These are phyloP conservation scores for Pituophis catenifer DNA, from an alignment of 2,113 vertebrate species.

Conservation along the genomic window DNA sequence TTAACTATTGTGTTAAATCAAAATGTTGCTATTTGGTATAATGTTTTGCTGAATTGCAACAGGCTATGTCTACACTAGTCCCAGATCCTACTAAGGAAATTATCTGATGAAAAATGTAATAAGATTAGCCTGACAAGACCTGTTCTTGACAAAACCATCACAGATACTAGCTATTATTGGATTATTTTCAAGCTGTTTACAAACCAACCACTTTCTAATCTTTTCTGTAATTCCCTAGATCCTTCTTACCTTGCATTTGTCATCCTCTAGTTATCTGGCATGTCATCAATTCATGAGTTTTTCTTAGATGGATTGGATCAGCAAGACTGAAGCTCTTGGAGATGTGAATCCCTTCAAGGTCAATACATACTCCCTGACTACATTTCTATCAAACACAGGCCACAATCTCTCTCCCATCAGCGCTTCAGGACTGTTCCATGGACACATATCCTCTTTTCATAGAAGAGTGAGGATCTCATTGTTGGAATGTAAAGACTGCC, in stretches of 20 bases:
- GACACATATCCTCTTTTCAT: not conserved
- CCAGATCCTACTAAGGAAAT: not conserved
- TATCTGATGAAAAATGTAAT: not conserved
- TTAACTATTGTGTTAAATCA: not conserved
- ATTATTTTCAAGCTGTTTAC: not conserved
- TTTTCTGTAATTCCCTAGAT: not conserved
- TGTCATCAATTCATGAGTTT: not conserved
- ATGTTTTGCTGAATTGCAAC: not conserved
- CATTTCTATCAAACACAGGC: not conserved
- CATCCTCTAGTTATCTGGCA: not conserved
- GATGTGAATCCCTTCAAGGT: not conserved
- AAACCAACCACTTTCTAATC: not conserved
- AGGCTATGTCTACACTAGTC: not conserved
- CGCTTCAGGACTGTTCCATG: not conserved
- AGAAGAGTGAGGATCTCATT: not conserved
- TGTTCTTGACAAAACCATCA: not conserved
- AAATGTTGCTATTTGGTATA: not conserved
- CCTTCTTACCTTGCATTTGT: not conserved
- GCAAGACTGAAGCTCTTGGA: not conserved
- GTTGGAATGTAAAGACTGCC: not conserved
- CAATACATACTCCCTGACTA: not conserved
- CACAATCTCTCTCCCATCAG: not conserved
- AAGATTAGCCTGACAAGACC: not conserved
- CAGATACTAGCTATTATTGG: not conserved
- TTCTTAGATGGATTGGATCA: not conserved